Percentiles rank a stretch among this genome's conserved stretches.
Conservation (phyloP, 2,888 invertebrate genomes). For the Ectobius pallidus region DNA sequence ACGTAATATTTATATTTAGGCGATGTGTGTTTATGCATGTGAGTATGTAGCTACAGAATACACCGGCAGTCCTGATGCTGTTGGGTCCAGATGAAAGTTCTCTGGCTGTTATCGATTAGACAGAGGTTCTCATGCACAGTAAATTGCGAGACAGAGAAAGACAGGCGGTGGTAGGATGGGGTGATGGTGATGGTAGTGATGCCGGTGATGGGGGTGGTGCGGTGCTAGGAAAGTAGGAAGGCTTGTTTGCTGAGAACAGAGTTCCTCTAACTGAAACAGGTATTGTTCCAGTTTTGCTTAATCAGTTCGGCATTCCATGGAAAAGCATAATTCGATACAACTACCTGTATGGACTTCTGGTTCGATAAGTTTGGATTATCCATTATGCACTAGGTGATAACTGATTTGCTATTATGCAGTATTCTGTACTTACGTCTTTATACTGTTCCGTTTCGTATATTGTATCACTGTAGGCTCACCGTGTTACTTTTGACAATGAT, state of each 20-base stretch:
- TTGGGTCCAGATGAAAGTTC: constrained; percentile 39
- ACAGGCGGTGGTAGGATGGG: constrained; percentile 32
- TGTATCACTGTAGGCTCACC: no score
- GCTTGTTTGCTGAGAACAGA: constrained; percentile 25
- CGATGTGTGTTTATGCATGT: no score
- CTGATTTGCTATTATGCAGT: no score
- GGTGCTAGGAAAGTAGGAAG: neutral
- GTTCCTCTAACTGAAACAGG: constrained; percentile 14
- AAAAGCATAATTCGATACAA: neutral
- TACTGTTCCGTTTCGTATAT: no score
- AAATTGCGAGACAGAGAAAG: constrained; percentile 44
- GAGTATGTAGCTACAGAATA: neutral
- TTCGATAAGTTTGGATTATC: neutral
- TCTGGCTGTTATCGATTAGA: constrained; percentile 42
- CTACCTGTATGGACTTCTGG: neutral
- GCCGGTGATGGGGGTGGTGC: neutral
- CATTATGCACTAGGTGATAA: no score
- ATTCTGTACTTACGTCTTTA: no score
- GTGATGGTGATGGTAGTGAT: constrained; percentile 1
- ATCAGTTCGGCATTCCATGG: neutral
- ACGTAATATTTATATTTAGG: no score
- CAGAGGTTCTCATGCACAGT: constrained; percentile 43
- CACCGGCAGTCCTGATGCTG: constrained; percentile 27
- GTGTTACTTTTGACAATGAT: no score
- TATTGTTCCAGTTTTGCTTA: neutral